Evolutionary conservation across 2,888 invertebrate species (phyloP), one percentile per base, ranked within the genome.

Genomic region (Clostera curtula): DNA sequence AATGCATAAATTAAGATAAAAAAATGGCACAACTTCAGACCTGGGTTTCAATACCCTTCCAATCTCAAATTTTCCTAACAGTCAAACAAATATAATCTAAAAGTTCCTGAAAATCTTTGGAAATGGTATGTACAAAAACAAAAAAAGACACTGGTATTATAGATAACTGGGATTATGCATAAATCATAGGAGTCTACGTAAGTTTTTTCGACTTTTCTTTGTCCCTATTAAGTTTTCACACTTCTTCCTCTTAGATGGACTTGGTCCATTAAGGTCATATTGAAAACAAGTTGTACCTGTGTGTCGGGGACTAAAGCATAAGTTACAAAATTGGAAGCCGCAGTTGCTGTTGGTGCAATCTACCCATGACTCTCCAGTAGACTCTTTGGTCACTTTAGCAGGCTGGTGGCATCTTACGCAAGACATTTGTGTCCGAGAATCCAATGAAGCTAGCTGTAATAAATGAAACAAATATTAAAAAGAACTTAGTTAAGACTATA

Each of bases 301-400:
- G 49, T 82, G 83, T 40, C 74, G 57, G 27, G 58, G 61, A 40
- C 71, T 73, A 31, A 62, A 73, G 51, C 84, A 87, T 55, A 71
- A 69, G 43, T 68, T 77, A 58, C 86, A 86, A 58, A 84, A 87
- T 55, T 82, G 73, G 63, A 77, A 80, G 21, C 74, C 56, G 62
- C 86, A 86, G 43, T 70, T 69, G 30, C 38, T 43, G 51, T 75
- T 76, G 40, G 76, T 77, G 56, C 87, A 87, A 56, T 84, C 77
- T 26, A 75, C 80, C 86, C 86, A 86, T 51, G 83, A 72, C 62
- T 86, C 87, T 30, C 77, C 82, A 17, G 64, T 49, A 14, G 36
- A 24, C 41, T 79, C 77, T 33, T 67, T 56, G 22, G 70, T 75
- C n/a, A 84, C 65, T 50, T 76, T 77, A n/a, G 84, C 77, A 8